Evolutionary conservation across 1,140 invertebrate genomes (phyloP).

Genomic region (Semibalanus balanoides): DNA sequence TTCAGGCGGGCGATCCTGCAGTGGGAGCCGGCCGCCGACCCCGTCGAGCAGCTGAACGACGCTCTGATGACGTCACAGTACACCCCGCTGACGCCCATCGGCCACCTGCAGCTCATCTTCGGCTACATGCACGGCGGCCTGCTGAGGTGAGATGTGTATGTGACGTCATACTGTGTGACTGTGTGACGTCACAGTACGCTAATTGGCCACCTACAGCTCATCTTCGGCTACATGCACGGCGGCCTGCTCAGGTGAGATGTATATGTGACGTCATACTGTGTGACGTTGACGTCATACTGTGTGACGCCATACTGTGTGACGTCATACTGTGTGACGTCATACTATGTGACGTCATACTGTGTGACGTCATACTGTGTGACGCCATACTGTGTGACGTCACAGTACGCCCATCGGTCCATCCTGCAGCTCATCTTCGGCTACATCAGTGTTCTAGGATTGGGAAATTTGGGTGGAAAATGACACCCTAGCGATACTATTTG

Average conservation of each 20-base stretch:
- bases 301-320: no score
- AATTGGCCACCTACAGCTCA: slow-evolving; percentile 47
- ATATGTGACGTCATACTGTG: no score
- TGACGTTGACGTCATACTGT: no score
- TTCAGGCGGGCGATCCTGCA: slow-evolving; percentile 43
- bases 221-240: slow-evolving; percentile 43
- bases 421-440: slow-evolving; percentile 52
- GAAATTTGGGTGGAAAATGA: no score
- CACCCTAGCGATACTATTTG: no score
- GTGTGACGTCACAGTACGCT: slow-evolving; percentile 28
- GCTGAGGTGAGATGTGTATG: background rate
- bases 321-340: no score
- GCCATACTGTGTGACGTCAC: no score
- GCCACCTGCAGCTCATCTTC: slow-evolving; percentile 51
- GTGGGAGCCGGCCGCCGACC: slow-evolving; percentile 42
- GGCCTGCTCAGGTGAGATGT: background rate
- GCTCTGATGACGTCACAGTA: slow-evolving; percentile 25
- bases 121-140: slow-evolving; percentile 33
- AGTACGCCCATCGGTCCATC: slow-evolving; percentile 40
- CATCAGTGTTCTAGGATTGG: no score
- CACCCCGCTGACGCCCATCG: slow-evolving; percentile 34
- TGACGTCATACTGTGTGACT: no score
- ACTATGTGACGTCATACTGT: no score
- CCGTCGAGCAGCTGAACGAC: slow-evolving; percentile 30
- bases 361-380: no score